Conservation (phyloP, 1,140 invertebrate genomes). For the Leptinotarsa texana region DNA sequence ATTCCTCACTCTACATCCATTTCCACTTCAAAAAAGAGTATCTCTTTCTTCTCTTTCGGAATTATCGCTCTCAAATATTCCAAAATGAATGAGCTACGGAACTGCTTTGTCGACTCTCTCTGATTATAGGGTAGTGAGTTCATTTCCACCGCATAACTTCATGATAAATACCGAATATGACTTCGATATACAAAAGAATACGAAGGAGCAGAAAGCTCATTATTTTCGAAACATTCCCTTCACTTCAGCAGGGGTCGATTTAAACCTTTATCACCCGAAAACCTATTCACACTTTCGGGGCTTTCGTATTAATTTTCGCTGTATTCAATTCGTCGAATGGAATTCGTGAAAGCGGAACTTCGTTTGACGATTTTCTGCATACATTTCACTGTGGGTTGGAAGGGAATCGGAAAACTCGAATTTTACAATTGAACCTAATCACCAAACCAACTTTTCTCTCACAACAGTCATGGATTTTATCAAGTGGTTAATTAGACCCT, state of each 20-base stretch:
- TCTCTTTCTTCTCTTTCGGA: no score
- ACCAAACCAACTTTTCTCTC: background rate
- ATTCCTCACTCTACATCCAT: no score
- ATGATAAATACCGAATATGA: background rate
- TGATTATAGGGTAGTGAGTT: background rate
- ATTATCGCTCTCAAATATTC: background rate
- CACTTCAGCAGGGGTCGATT: background rate
- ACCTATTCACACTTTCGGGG: constrained; percentile 1
- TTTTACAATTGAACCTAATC: constrained; percentile 1
- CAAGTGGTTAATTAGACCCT: background rate
- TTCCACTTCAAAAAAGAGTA: no score
- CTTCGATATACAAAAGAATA: background rate
- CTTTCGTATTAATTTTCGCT: constrained; percentile 10
- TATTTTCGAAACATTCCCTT: constrained; percentile 10
- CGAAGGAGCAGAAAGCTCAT: constrained; percentile 8
- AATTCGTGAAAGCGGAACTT: constrained; percentile 1
- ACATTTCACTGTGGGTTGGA: background rate
- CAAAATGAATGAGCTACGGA: background rate
- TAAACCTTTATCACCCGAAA: constrained; percentile 1
- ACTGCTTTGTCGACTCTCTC: background rate
- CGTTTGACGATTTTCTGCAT: constrained; percentile 5
- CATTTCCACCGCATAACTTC: constrained; percentile 1
- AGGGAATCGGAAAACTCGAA: background rate
- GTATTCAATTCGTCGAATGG: constrained; percentile 12
- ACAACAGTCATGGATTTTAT: background rate